Base-by-base conservation (phyloP, 2,888 invertebrate genomes). In the Leptinotarsa haldemani region DNA sequence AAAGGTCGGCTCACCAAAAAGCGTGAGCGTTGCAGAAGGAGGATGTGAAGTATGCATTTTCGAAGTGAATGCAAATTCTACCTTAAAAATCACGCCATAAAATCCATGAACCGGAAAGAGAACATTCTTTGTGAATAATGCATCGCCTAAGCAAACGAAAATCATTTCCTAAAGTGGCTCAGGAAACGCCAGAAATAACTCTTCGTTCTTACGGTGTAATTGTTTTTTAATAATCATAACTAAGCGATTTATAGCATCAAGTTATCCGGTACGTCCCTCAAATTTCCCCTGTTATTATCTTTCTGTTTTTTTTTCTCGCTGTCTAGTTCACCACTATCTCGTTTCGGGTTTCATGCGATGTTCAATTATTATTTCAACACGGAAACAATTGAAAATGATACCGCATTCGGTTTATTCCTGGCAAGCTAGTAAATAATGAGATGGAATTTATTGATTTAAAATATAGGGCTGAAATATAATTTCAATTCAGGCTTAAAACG, bases 341-440 rank as follows among this genome's bases (percentile, higher is more conserved):
- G 73, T 78, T 77, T 79, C 75, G 77, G 76, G 70, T 80, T 80
- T 77, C 79, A 76, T 80, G 80, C 79, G 77, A 78, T 79, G 81
- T 83, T 82, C 80, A 80, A 80, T 82, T 82, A 80, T 76, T 67
- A 80, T 75, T 81, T 80, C 82, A 72, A 80, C 81, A 82, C 83
- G 83, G 82, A 82, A 84, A 81, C 80, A 78, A 78, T 78, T 79
- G 81, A 79, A 81, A 83, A 81, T 83, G 82, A 83, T 83, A 82
- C 81, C 80, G 80, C 81, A 82, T 80, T 61, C 61, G 61, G 61
- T n/a, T 61, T 40, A n/a, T 12, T n/a, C 12, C n/a, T n/a, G 25
- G 40, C 30, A 61, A 40, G 25, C 61, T n/a, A 9, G 40, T 40
- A 30, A 30, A 61, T 25, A 40, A 16, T 30, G 61, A 7, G 40